Conservation (phyloP, 2,113 vertebrate genomes). For the Arothron firmamentum region DNA sequence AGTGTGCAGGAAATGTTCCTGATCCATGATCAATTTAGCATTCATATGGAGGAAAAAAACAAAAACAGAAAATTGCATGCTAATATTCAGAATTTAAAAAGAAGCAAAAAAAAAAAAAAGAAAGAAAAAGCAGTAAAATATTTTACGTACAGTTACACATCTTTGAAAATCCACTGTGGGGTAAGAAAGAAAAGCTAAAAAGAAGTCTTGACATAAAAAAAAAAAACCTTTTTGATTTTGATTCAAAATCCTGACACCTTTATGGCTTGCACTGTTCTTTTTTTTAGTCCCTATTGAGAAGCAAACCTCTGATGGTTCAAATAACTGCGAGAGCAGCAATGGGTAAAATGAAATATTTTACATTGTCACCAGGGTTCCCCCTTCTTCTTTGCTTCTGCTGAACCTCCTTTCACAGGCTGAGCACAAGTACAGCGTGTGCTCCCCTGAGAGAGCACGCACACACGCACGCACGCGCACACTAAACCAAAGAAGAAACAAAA, state of each 20-base stretch:
- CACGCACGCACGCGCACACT: conserved; percentile 26
- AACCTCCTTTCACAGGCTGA: conserved; percentile 45
- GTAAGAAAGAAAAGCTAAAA: conserved; percentile 3
- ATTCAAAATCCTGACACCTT: conserved; percentile 53
- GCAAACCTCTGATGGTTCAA: conserved; percentile 44
- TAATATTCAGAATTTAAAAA: conserved; percentile 40
- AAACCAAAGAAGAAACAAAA: conserved; percentile 46
- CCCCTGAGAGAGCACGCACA: conserved; percentile 44
- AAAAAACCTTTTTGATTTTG: conserved; percentile 38
- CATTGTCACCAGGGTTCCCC: conserved; percentile 63
- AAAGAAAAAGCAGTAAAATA: conserved; percentile 21
- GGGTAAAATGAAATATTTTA: conserved; percentile 63
- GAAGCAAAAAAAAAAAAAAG: conserved; percentile 22
- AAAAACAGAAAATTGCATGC: conserved; percentile 22
- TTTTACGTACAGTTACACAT: conserved; percentile 36
- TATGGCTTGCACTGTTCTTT: conserved; percentile 40
- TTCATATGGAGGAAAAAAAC: conserved; percentile 7
- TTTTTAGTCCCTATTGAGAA: conserved; percentile 33
- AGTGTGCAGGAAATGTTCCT: conserved; percentile 6
- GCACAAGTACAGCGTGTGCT: conserved; percentile 42
- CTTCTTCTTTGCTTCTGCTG: conserved; percentile 50
- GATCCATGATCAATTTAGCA: conserved; percentile 12
- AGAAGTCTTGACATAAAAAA: conserved; percentile 10
- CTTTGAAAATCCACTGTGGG: conserved; percentile 43
- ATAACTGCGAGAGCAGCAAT: conserved; percentile 35